Conservation (phyloP, 2,113 vertebrate genomes). For the Phoenicopterus ruber region DNA sequence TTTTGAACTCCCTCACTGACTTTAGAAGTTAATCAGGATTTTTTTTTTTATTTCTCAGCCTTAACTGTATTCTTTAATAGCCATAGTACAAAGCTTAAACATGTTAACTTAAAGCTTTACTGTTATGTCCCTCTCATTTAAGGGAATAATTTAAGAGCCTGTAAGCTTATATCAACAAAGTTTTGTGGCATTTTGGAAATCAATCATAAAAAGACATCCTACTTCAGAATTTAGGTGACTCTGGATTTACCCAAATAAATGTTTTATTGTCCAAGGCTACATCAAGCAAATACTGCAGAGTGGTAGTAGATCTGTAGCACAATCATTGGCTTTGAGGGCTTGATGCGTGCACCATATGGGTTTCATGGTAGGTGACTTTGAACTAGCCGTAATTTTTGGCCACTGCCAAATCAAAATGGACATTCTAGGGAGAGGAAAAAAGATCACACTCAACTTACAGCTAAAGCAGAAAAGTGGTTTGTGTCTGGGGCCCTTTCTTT, state of each 20-base stretch:
- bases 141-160: neutral
- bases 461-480: neutral
- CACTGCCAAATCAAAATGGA: neutral
- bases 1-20: neutral
- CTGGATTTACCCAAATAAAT: neutral
- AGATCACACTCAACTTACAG: neutral
- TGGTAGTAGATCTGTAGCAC: neutral
- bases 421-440: neutral
- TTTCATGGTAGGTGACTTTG: neutral
- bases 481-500: neutral
- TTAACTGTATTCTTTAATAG: neutral
- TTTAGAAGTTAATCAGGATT: neutral
- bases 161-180: too few species aligned
- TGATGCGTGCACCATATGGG: rapidly evolving
- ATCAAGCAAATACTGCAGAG: neutral
- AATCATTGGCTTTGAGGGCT: neutral
- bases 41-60: neutral
- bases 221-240: neutral
- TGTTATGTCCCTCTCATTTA: neutral
- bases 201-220: neutral
- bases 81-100: neutral
- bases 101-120: neutral
- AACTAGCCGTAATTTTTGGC: neutral
- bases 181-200: too few species aligned
- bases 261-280: neutral